phyloP scores from a whole-genome alignment of 2,797 vertebrate genomes.

The Sebastes iracundus region DNA sequence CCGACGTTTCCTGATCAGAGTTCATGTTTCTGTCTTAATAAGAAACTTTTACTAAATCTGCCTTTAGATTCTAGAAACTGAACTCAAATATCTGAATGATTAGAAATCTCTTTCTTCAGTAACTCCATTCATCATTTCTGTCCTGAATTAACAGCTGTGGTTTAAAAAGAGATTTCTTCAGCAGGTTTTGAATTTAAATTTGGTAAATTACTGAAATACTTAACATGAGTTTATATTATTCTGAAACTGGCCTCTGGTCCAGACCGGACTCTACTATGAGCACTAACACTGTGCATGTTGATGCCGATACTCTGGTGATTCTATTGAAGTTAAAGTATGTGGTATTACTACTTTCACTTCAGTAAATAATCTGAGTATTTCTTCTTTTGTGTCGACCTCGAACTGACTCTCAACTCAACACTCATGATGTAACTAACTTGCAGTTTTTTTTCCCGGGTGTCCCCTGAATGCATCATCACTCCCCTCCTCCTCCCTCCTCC shows the following conservation, averaged over 20 bases:
- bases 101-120: not conserved
- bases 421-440: too few relatives aligned
- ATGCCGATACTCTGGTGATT: not conserved
- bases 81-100: too few relatives aligned
- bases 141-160: not conserved
- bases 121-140: not conserved
- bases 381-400: too few relatives aligned
- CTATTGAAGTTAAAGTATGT: not conserved
- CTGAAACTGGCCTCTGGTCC: not conserved
- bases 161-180: not conserved
- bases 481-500: too few relatives aligned
- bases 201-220: not conserved
- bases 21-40: not conserved
- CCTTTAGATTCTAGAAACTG: too few relatives aligned
- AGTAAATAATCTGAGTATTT: not conserved
- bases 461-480: slow-evolving; percentile 37
- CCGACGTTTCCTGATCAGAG: not conserved
- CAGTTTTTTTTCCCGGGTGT: not conserved
- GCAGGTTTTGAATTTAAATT: not conserved
- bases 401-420: too few relatives aligned
- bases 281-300: not conserved
- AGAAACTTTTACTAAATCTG: not conserved
- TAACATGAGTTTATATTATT: not conserved
- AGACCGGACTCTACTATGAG: not conserved
- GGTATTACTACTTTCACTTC: too few relatives aligned